Conservation (phyloP, 1,140 invertebrate genomes). For the Brachionus angularis region DNA sequence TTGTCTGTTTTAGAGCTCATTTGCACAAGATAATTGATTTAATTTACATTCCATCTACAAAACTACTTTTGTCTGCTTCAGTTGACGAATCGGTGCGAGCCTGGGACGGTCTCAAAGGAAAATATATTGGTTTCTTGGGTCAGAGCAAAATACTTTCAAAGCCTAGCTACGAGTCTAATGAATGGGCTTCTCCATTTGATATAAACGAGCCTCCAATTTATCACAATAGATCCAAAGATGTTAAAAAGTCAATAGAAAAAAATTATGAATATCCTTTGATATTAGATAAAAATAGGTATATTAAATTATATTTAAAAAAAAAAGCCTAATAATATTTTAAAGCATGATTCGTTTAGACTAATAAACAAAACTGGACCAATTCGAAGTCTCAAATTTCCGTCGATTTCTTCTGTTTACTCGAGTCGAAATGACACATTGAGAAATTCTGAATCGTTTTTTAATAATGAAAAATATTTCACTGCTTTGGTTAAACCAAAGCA, state of each 20-base stretch:
- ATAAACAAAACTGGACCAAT: too few relatives aligned
- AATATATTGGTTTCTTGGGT: slow-evolving; percentile 54
- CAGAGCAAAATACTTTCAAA: slow-evolving; percentile 51
- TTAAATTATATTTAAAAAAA: neutral
- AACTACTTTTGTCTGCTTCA: slow-evolving; percentile 52
- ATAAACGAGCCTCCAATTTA: slow-evolving; percentile 48
- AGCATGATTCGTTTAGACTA: too few relatives aligned
- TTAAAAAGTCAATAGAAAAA: slow-evolving; percentile 14
- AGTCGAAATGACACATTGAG: neutral
- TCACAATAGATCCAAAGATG: slow-evolving; percentile 1
- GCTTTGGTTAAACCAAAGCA: slow-evolving; percentile 29
- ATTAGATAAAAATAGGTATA: neutral
- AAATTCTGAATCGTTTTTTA: neutral
- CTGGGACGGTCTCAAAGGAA: slow-evolving; percentile 53
- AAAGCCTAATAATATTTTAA: too few relatives aligned
- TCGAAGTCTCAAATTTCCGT: neutral
- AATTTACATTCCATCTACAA: slow-evolving; percentile 48
- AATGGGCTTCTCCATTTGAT: slow-evolving; percentile 51
- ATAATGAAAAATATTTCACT: slow-evolving; percentile 29
- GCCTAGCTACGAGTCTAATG: slow-evolving; percentile 49
- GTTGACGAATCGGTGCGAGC: slow-evolving; percentile 55
- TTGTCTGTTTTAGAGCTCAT: slow-evolving; percentile 54
- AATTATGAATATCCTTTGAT: slow-evolving; percentile 30
- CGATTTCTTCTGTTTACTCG: neutral
- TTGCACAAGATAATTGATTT: slow-evolving; percentile 52